These are phyloP conservation scores for Trichogramma evanescens DNA, from an alignment of 2,888 invertebrate species.

Conservation along the genomic window DNA sequence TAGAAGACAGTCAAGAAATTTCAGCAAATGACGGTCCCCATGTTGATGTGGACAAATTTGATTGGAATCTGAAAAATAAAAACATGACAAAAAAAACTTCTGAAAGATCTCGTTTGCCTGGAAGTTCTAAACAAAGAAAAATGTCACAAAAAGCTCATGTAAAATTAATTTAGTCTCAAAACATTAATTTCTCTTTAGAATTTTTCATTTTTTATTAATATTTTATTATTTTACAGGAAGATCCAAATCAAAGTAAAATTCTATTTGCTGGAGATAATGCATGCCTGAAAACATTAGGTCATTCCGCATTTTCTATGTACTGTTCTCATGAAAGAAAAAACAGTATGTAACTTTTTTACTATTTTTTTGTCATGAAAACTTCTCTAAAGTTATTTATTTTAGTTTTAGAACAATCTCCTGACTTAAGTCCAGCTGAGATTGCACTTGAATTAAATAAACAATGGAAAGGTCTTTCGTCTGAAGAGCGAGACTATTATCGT, in stretches of 20 bases:
- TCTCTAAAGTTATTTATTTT: conserved; percentile 7
- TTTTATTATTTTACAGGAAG: conserved; percentile 5
- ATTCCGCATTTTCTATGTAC: conserved; percentile 40
- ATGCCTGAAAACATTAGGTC: neutral
- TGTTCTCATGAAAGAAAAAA: conserved; percentile 38
- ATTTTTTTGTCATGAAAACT: neutral
- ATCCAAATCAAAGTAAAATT: conserved; percentile 17
- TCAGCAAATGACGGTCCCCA: neutral
- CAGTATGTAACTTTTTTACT: conserved; percentile 31
- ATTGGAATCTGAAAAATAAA: conserved; percentile 9
- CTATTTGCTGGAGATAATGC: conserved; percentile 21
- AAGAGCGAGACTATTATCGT: conserved; percentile 42
- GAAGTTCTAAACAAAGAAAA: conserved; percentile 1
- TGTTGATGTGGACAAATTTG: neutral
- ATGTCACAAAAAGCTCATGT: neutral
- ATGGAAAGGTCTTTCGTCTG: conserved; percentile 42
- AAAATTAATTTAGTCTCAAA: neutral
- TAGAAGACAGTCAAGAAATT: conserved; percentile 3
- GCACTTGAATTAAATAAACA: conserved; percentile 40
- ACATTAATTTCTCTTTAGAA: neutral
- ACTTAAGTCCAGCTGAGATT: conserved; percentile 40
- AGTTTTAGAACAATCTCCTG: conserved; percentile 37
- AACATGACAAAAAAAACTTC: conserved; percentile 7
- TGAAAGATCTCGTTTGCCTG: neutral
- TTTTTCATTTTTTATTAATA: neutral